Evolutionary conservation across 2,113 vertebrate species (phyloP).

Genomic region (Probosciger aterrimus): DNA sequence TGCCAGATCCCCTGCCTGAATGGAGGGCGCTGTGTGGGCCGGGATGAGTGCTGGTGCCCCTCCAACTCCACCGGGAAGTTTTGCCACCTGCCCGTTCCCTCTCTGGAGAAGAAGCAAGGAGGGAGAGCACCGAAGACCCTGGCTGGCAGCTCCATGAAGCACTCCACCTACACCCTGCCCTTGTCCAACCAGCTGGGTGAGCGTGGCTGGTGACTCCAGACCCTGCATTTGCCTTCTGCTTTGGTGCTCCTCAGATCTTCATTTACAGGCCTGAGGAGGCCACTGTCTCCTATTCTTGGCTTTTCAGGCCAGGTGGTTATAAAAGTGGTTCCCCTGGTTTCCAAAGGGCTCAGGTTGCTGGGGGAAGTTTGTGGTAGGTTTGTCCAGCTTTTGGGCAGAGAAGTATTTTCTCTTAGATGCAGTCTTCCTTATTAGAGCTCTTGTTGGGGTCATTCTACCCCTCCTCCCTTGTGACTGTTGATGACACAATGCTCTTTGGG

Average conservation of each 20-base stretch:
- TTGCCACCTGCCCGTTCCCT: conserved; percentile 82
- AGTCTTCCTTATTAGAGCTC: background rate
- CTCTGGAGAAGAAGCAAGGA: conserved; percentile 54
- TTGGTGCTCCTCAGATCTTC: background rate
- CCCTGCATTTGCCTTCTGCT: background rate
- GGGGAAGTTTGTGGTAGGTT: background rate
- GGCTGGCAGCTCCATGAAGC: conserved; percentile 68
- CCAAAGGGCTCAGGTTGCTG: background rate
- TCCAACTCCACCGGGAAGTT: conserved; percentile 92
- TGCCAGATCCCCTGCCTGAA: conserved; percentile 95
- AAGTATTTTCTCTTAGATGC: background rate
- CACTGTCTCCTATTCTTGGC: background rate
- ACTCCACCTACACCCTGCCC: conserved; percentile 86
- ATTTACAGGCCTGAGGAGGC: background rate
- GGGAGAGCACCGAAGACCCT: background rate
- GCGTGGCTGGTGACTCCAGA: background rate
- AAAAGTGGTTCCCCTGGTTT: background rate
- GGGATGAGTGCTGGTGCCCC: conserved; percentile 92
- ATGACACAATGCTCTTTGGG: background rate
- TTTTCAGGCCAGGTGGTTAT: background rate
- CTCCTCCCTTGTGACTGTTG: background rate
- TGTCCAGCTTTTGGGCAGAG: background rate
- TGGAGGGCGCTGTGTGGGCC: conserved; percentile 90
- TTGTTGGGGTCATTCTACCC: background rate
- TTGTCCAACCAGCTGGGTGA: conserved; percentile 84